Percentiles rank a stretch among this genome's conserved stretches.
Conservation (phyloP, 2,797 vertebrate genomes). For the Sebastes kiyomatsui region DNA sequence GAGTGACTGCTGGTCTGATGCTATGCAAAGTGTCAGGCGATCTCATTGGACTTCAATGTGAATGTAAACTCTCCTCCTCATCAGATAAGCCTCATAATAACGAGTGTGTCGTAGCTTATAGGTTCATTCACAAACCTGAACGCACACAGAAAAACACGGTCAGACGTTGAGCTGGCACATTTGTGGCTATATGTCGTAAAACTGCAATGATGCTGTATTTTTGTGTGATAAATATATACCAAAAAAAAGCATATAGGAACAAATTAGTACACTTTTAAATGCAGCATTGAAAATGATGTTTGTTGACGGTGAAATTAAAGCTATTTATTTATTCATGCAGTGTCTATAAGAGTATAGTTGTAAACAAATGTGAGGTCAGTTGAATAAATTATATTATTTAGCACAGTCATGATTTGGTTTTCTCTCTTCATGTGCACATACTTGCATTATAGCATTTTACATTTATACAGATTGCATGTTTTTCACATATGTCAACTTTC, state of each 20-base stretch:
- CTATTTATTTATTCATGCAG: constrained; percentile 72
- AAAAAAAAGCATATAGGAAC: constrained; percentile 42
- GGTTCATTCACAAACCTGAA: constrained; percentile 44
- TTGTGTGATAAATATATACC: constrained; percentile 75
- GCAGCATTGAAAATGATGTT: constrained; percentile 60
- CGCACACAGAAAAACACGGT: constrained; percentile 35
- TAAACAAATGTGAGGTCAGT: constrained; percentile 71
- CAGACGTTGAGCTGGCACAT: constrained; percentile 58
- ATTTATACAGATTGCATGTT: background rate
- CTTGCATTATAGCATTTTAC: background rate
- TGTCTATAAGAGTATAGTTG: constrained; percentile 73
- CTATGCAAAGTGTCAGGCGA: constrained; percentile 44
- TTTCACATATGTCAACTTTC: background rate
- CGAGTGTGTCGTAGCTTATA: constrained; percentile 24
- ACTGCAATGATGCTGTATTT: constrained; percentile 76
- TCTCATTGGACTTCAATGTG: constrained; percentile 54
- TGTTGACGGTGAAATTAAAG: constrained; percentile 65
- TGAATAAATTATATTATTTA: constrained; percentile 82
- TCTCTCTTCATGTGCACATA: constrained; percentile 16
- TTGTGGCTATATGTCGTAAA: constrained; percentile 78
- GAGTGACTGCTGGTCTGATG: constrained; percentile 41
- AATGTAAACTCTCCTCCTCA: constrained; percentile 63
- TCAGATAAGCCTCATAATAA: constrained; percentile 29
- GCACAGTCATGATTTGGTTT: constrained; percentile 55
- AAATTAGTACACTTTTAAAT: constrained; percentile 70